phyloP scores from a whole-genome alignment of 2,888 invertebrate genomes.

The Drosophila basisetae region DNA sequence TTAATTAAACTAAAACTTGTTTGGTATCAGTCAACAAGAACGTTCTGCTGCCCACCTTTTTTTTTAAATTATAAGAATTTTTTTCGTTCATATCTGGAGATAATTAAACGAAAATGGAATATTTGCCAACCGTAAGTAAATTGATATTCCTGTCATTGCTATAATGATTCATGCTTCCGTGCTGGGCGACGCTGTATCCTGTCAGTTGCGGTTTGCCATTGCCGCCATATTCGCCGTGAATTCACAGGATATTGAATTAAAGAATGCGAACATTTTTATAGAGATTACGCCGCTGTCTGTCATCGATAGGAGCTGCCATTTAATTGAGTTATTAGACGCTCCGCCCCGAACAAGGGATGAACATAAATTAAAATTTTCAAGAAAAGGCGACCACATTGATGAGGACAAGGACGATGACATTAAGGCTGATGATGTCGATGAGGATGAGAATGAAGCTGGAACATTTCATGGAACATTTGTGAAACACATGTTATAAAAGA shows the following conservation, averaged over 20 bases:
- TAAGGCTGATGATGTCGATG: constrained; percentile 9
- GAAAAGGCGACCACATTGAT: constrained; percentile 41
- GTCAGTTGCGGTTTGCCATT: constrained; percentile 61
- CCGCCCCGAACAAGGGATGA: constrained; percentile 42
- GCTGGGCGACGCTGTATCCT: constrained; percentile 57
- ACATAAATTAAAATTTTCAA: constrained; percentile 72
- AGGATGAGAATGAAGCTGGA: constrained; percentile 52
- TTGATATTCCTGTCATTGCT: constrained; percentile 78
- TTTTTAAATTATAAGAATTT: constrained; percentile 11
- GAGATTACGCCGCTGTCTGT: constrained; percentile 47
- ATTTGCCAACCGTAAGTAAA: constrained; percentile 61
- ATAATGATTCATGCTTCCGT: constrained; percentile 73
- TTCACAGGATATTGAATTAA: constrained; percentile 78
- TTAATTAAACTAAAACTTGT: neutral
- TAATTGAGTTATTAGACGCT: constrained; percentile 79
- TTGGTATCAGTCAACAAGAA: neutral
- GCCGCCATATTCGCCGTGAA: constrained; percentile 21
- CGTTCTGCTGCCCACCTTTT: constrained; percentile 5
- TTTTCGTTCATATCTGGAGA: constrained; percentile 29
- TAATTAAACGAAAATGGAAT: constrained; percentile 62
- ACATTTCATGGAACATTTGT: constrained; percentile 62
- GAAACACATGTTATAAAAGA: constrained; percentile 71
- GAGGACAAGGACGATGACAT: constrained; percentile 15
- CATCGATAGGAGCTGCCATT: constrained; percentile 66
- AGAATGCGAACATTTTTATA: constrained; percentile 66